A percentile compares a stretch with the other conserved stretches of the same genome.
These are phyloP conservation scores for Ctenicera cuprea DNA, from an alignment of 2,888 invertebrate genomes.

Conservation along the genomic window DNA sequence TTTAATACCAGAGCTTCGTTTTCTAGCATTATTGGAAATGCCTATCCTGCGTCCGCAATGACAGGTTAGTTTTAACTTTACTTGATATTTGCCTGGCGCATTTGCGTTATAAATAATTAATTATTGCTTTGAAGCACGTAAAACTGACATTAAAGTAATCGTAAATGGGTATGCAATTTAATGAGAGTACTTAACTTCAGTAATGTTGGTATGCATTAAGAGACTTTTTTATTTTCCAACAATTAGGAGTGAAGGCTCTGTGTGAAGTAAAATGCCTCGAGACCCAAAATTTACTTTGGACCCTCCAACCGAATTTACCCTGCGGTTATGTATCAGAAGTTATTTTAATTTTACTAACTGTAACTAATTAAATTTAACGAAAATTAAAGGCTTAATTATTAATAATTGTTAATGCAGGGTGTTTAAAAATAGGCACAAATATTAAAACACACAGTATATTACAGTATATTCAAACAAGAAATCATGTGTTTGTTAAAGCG, in stretches of 20 bases:
- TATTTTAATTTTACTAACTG: slow-evolving; percentile 23
- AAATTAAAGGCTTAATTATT: no score
- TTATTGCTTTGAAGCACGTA: background rate
- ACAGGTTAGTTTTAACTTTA: slow-evolving; percentile 64
- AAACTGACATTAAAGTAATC: background rate
- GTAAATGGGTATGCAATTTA: slow-evolving; percentile 1
- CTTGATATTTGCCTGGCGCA: slow-evolving; percentile 1
- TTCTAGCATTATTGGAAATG: slow-evolving; percentile 76
- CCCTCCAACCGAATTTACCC: slow-evolving; percentile 31
- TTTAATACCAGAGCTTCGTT: slow-evolving; percentile 75
- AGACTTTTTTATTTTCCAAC: slow-evolving; percentile 3
- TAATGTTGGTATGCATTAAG: background rate
- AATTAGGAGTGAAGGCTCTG: slow-evolving; percentile 31
- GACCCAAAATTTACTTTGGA: slow-evolving; percentile 38
- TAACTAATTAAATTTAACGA: background rate
- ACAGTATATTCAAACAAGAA: no score
- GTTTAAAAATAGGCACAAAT: no score
- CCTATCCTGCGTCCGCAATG: slow-evolving; percentile 69
- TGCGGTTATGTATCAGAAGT: slow-evolving; percentile 36
- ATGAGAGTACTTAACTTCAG: background rate
- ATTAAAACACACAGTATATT: no score
- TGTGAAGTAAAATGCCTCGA: slow-evolving; percentile 37
- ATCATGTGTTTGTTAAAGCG: no score
- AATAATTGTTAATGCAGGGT: no score
- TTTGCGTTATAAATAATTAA: no score